Base-by-base conservation (phyloP, 1,140 invertebrate genomes). In the Papilio polyxenes region DNA sequence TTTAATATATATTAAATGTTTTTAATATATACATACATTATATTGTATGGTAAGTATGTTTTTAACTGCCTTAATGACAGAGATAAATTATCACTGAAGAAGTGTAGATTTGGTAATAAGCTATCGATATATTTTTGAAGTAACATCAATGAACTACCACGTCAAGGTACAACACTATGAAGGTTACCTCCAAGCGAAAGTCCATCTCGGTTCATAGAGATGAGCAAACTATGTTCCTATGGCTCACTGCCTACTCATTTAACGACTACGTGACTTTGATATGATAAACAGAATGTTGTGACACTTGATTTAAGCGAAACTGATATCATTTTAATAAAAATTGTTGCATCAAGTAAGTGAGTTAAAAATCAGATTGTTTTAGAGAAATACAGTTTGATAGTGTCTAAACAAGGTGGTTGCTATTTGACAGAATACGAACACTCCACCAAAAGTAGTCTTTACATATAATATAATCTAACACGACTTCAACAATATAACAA, bases 171-270 rank as follows among this genome's bases (percentile, higher is more conserved):
- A 85, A 81, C 84, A 85, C 88, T 87, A 87, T 48, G 72, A 77
- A 81, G 83, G 83, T 86, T 85, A 84, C 87, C 87, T 84, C 81
- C 83, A 87, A 90, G 89, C 89, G 89, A 90, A 90, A 90, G 89
- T 90, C 86, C 83, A 85, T 72, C 81, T 77, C 75, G 79, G 53
- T 75, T 82, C 56, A 56, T 81, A 81, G 75, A 82, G 81, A 85
- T 86, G 86, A 83, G 81, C 83, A 76, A 69, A 37, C 65, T 7
- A 17, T 69, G 62, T 72, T 37, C 65, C 31, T 20, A 72, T 72
- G 31, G 23, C 65, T 72, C 65, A 72, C 31, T 72, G 31, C 13
- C 20, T 37, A 65, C 77, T 56, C 20, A 62, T 83, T 83, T 87
- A 75, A 79, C 40, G 9, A 81, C 31, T 65, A 37, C 65, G 65